Percentiles rank a stretch among this genome's conserved stretches.
Conservation (phyloP, 2,888 invertebrate species). For the Abrostola triplasia region DNA sequence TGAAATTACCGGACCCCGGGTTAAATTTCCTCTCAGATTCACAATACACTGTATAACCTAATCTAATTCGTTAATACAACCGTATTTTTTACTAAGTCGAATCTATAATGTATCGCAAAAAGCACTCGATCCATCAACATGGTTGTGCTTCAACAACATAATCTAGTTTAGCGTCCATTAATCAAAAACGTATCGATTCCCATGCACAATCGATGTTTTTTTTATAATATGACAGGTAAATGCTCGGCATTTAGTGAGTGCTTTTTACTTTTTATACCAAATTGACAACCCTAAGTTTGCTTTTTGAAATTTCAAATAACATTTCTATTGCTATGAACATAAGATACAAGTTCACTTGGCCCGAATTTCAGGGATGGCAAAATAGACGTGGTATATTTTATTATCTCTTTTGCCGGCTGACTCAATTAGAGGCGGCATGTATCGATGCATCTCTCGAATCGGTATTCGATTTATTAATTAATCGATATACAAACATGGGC, state of each 20-base stretch:
- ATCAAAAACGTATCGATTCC: slow-evolving; percentile 85
- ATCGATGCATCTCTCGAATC: slow-evolving; percentile 81
- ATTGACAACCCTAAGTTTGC: slow-evolving; percentile 54
- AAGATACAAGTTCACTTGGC: slow-evolving; percentile 49
- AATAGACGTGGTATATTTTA: slow-evolving; percentile 56
- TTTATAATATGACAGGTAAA: slow-evolving; percentile 87
- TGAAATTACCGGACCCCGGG: neutral
- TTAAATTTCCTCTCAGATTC: neutral
- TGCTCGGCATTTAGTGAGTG: slow-evolving; percentile 85
- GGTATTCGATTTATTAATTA: slow-evolving; percentile 87
- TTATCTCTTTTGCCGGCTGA: slow-evolving; percentile 84
- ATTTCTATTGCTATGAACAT: slow-evolving; percentile 13
- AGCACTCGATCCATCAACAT: slow-evolving; percentile 62
- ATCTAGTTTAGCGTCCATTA: slow-evolving; percentile 82
- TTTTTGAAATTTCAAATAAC: neutral
- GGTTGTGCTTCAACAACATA: slow-evolving; percentile 76
- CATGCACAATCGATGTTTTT: slow-evolving; percentile 78
- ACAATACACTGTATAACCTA: neutral
- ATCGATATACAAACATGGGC: slow-evolving; percentile 87
- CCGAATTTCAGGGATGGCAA: slow-evolving; percentile 24
- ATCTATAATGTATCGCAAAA: slow-evolving; percentile 55
- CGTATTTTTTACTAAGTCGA: slow-evolving; percentile 28
- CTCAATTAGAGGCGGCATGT: slow-evolving; percentile 87
- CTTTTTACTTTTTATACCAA: slow-evolving; percentile 71
- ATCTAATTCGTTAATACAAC: neutral